Conservation (phyloP, 2,888 invertebrate genomes). For the Oligia fasciuncula region DNA sequence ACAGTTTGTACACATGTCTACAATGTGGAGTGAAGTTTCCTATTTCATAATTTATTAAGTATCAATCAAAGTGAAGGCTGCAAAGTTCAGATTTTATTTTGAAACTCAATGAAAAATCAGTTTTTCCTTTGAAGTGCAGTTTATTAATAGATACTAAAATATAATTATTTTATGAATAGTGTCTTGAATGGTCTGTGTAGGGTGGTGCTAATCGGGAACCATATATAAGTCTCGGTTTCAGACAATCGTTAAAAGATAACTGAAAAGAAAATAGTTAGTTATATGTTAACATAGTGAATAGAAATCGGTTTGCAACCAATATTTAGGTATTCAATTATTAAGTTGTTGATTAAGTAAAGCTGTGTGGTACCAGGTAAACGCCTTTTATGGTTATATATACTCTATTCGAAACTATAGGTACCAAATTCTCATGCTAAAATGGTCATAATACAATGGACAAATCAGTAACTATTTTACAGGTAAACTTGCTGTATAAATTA, state of each 20-base stretch:
- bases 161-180: not conserved
- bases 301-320: not conserved
- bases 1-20: not conserved
- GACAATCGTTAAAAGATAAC: not conserved
- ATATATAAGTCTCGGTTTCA: not conserved
- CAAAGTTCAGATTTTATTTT: not conserved
- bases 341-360: not conserved
- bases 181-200: not conserved
- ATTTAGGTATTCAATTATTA: not conserved
- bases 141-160: not conserved
- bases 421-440: not conserved
- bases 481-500: constrained; percentile 1
- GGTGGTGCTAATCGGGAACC: not conserved
- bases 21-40: not conserved
- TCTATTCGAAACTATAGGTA: too few relatives aligned
- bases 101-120: not conserved
- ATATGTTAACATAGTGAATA: not conserved
- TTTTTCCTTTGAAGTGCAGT: not conserved
- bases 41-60: constrained; percentile 12
- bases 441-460: not conserved
- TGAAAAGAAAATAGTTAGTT: not conserved
- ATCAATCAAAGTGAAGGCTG: not conserved
- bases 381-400: not conserved
- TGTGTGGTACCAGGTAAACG: not conserved
- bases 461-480: not conserved